Base-by-base conservation (phyloP, 2,888 invertebrate species). In the Patella caerulea region DNA sequence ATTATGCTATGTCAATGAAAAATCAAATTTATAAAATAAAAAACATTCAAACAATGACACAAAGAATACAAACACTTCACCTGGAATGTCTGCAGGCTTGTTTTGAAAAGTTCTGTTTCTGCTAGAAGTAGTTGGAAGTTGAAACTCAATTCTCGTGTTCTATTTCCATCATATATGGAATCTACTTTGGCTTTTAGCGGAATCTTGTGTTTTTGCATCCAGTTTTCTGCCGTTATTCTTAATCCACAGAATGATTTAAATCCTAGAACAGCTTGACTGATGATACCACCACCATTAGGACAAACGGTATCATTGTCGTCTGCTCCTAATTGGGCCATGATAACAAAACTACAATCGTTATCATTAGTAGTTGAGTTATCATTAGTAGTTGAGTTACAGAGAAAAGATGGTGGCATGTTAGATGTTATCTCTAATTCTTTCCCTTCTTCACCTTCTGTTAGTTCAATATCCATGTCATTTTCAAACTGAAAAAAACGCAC, bases 111-210 rank as follows among this genome's bases (percentile, higher is more conserved):
- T n/a, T 45, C 45, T 1, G n/a, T 19, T 34, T 73, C 76, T 69
- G 75, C 73, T 15, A 56, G 75, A 9, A 45, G 29, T 1, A 76
- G 11, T 45, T 74, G 81, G 53, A 77, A 81, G 3, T 74, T 55
- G n/a, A 83, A 73, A 7, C 75, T 55, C 34, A 86, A 71, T n/a
- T 53, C 15, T 69, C 78, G 74, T 7, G 19, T 80, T 24, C 82
- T 78, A 71, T 86, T 79, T 1, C 79, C 79, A 72, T 87, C 86
- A 71, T 78, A 77, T 12, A 85, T 55, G 0, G 73, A 72, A 71
- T 87, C 87, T 15, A 81, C 53, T 71, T 79, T 84, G 34, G 87
- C 87, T 72, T 81, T 79, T 11, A 87, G 78, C 0, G 78, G 77
- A 29, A 85, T 75, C 19, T 34, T 53, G 24, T 81, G 78, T 7